Conservation (phyloP, 2,888 invertebrate species). For the Protonemura montana region DNA sequence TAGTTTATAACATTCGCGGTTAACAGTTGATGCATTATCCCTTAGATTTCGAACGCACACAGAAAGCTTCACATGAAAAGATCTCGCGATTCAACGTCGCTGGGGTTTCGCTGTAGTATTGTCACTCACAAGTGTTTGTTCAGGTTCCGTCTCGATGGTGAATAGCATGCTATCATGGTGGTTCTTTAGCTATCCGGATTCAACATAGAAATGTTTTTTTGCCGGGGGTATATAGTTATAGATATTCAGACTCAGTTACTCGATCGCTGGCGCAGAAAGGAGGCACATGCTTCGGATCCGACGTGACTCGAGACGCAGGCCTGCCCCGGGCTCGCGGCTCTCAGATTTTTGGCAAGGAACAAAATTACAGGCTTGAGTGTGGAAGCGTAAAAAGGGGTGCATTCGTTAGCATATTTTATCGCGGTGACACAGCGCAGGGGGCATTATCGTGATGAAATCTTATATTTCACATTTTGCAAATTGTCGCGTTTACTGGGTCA, state of each 20-base stretch:
- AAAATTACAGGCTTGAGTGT: background rate
- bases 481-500: background rate
- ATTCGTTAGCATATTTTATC: conserved; percentile 12
- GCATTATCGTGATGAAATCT: background rate
- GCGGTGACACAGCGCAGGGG: background rate
- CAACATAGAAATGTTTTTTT: background rate
- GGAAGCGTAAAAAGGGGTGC: background rate
- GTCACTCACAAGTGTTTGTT: conserved; percentile 24
- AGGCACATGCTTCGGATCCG: background rate
- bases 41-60: conserved; percentile 20
- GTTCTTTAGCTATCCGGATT: background rate
- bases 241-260: background rate
- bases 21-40: conserved; percentile 20
- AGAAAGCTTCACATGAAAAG: conserved; percentile 7
- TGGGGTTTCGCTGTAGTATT: conserved; percentile 28
- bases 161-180: background rate
- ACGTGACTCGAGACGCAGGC: background rate
- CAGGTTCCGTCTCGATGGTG: background rate
- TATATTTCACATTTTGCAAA: background rate
- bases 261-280: background rate
- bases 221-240: background rate
- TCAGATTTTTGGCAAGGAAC: background rate
- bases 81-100: conserved; percentile 20
- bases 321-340: background rate
- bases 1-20: background rate